A percentile compares a stretch with the other conserved stretches of the same genome.
These are phyloP conservation scores for Columbina picui DNA, from an alignment of 2,113 vertebrate genomes.

Conservation along the genomic window DNA sequence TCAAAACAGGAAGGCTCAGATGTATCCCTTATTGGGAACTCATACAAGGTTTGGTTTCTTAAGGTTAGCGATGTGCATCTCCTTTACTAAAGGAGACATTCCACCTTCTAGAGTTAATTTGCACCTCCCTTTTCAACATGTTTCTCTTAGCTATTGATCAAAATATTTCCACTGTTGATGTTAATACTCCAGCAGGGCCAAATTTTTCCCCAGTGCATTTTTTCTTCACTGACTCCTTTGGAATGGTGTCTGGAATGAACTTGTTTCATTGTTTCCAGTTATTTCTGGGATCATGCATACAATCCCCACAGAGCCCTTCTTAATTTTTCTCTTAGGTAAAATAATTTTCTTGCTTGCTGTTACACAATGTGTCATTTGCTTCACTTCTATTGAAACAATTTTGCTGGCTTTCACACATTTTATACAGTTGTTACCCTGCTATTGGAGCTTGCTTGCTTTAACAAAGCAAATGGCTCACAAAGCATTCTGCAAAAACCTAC, in stretches of 20 bases:
- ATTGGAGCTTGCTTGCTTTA: neutral
- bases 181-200: neutral
- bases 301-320: neutral
- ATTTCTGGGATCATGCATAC: neutral
- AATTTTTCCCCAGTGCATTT: neutral
- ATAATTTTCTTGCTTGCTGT: neutral
- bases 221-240: neutral
- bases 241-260: neutral
- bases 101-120: neutral
- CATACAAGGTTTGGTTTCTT: neutral
- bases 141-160: neutral
- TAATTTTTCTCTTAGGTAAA: constrained; percentile 15
- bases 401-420: neutral
- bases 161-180: neutral
- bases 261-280: neutral
- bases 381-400: neutral
- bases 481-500: neutral
- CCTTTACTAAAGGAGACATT: neutral
- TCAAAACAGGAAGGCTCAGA: neutral
- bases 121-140: neutral
- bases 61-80: neutral
- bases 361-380: neutral
- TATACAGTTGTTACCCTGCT: neutral
- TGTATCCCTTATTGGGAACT: neutral
- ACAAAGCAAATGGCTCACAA: neutral